phyloP scores from a whole-genome alignment of 2,113 vertebrate species.

The Trochalopteron elliotii region DNA sequence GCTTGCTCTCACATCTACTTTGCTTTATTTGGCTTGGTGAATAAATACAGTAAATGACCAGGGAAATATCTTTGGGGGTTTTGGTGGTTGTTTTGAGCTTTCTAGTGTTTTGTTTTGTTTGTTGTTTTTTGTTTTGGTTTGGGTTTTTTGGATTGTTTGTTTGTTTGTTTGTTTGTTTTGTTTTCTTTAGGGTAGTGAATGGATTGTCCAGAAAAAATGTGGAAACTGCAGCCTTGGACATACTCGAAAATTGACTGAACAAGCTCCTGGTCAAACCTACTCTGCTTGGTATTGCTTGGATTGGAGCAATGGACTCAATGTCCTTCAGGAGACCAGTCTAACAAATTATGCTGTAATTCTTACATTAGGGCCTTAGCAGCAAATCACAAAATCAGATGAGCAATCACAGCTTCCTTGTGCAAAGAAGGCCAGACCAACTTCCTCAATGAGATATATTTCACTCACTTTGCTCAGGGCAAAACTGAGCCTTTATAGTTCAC shows the following conservation, averaged over 20 bases:
- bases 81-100: background rate
- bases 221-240: background rate
- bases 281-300: background rate
- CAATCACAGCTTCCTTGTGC: background rate
- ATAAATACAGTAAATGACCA: background rate
- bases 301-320: background rate
- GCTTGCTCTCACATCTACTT: background rate
- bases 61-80: fast-evolving
- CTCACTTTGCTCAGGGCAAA: background rate
- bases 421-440: background rate
- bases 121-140: too few species aligned
- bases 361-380: background rate
- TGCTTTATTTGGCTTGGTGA: background rate
- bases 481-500: background rate
- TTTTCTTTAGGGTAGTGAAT: background rate
- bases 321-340: background rate
- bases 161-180: background rate
- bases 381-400: background rate
- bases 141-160: too few species aligned
- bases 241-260: background rate
- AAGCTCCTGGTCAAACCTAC: background rate
- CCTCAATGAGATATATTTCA: background rate
- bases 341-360: background rate
- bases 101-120: background rate
- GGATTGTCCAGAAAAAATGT: background rate